Base-by-base conservation (phyloP, 2,797 vertebrate genomes). In the Emys orbicularis region DNA sequence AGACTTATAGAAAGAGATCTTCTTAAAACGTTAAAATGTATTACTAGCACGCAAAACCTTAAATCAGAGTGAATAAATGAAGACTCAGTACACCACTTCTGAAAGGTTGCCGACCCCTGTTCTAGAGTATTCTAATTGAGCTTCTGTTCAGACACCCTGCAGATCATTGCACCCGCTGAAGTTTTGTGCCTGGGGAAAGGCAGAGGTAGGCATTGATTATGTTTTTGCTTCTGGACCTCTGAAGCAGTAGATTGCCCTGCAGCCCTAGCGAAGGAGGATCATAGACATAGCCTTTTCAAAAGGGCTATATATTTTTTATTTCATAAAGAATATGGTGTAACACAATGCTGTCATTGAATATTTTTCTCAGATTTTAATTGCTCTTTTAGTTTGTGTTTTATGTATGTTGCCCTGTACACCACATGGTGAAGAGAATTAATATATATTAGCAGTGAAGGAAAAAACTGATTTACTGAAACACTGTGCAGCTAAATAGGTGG, bases 241-340 rank as follows among this genome's bases (percentile, higher is more conserved):
- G 18, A 74, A 84, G 37, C 21, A 18, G 74, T 9, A 88, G 18
- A 13, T 57, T 49, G 89, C 44, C 50, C 10, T 57, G 31, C 8
- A 53, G 1, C 1, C 34, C 23, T 7, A 12, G 8, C 52, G 5
- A 49, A 54, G 65, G 29, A 65, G 0, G 0, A 74, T 25, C 0
- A 3, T 15, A 77, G 27, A 31, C 44, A 27, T 47, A 16, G 11
- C 12, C 82, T 84, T 90, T 65, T 25, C 6, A 2, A 72, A 76
- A 0, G 1, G 16, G 23, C 29, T 47, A 41, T 44, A 47, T 41
- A 12, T 41, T 27, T 15, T 15, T 47, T 47, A 47, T 49, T 77
- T 93, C 10, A 18, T 12, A 54, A 50, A 18, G 41, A 76, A 68
- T 16, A 87, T 25, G 1, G 5, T 65, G 1, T 31, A 0, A 83